Evolutionary conservation across 2,888 invertebrate species (phyloP), one percentile per base, ranked within the genome.

Genomic region (Yponomeuta cagnagella): DNA sequence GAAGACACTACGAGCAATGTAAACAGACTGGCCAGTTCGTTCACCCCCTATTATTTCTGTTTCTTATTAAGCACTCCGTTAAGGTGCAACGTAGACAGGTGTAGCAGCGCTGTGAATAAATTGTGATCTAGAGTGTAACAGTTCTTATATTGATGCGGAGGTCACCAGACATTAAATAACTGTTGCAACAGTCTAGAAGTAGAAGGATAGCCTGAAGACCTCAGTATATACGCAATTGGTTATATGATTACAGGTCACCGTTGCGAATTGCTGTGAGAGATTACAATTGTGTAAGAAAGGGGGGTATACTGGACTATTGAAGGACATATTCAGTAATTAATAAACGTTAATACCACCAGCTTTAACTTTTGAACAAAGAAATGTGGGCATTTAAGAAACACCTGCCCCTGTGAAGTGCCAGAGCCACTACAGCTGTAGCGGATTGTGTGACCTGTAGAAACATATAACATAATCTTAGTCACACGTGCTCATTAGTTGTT

Each of bases 41-140:
- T 58, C 52, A 58, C 52, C 52, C 52, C 52, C 15, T 58, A 58
- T 58, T 58, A 58, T 58, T 58, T 58, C 52, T 58, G 52, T 58
- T 58, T 58, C 52, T 15, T 15, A 58, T 58, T 58, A 58, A 58
- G 12, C 52, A 15, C 52, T 58, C 52, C 15, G 52, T 58, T 58
- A 58, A 58, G 15, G 15, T 58, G 52, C 15, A 58, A 58, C 52
- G 52, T 58, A 58, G 52, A 15, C 52, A 58, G 52, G 52, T 58
- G 52, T 15, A 58, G 52, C 52, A 58, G 15, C 52, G 52, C 12
- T 58, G 5, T 58, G 3, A 58, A 15, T 58, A 15, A 23, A 58
- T 15, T 15, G 52, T 15, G 52, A 58, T 12, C 52, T 15, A 15
- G 52, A 1, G 52, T 58, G 3, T 58, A 4, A 58, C 0, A 15